Conservation (phyloP, 1,140 invertebrate genomes). For the Agraylea sexmaculata region DNA sequence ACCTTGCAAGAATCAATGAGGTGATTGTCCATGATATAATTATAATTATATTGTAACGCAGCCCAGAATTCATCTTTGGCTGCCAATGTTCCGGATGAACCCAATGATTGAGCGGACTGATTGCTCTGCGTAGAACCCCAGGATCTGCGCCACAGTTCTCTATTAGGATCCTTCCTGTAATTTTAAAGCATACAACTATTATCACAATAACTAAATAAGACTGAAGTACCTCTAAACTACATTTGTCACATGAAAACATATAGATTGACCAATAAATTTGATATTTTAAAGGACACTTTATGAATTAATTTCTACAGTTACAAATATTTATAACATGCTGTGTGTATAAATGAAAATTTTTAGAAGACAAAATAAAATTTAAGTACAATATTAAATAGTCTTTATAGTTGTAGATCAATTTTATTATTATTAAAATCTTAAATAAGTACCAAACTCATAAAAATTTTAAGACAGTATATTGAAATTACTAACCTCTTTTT, state of each 20-base stretch:
- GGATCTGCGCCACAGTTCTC: conserved; percentile 50
- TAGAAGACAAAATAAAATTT: too few species aligned
- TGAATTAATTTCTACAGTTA: too few species aligned
- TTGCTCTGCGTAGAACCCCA: conserved; percentile 56
- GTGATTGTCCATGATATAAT: conserved; percentile 89
- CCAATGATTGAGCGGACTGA: conserved; percentile 38
- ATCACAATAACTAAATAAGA: background rate
- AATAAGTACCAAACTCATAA: too few species aligned
- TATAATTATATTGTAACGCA: conserved; percentile 74
- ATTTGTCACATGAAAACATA: too few species aligned
- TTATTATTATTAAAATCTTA: too few species aligned
- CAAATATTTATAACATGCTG: too few species aligned
- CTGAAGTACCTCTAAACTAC: too few species aligned
- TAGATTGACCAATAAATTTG: too few species aligned
- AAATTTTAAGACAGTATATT: background rate
- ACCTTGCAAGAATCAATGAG: conserved; percentile 72
- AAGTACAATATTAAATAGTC: too few species aligned
- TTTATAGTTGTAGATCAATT: too few species aligned
- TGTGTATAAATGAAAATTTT: too few species aligned
- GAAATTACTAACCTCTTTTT: conserved; percentile 27
- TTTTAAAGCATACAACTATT: conserved; percentile 9
- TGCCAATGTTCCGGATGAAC: conserved; percentile 35
- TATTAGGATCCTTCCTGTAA: conserved; percentile 46
- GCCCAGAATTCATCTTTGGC: conserved; percentile 79
- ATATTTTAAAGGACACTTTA: too few species aligned